Base-by-base conservation (phyloP, 2,888 invertebrate species). In the Protodeltote pygarga region DNA sequence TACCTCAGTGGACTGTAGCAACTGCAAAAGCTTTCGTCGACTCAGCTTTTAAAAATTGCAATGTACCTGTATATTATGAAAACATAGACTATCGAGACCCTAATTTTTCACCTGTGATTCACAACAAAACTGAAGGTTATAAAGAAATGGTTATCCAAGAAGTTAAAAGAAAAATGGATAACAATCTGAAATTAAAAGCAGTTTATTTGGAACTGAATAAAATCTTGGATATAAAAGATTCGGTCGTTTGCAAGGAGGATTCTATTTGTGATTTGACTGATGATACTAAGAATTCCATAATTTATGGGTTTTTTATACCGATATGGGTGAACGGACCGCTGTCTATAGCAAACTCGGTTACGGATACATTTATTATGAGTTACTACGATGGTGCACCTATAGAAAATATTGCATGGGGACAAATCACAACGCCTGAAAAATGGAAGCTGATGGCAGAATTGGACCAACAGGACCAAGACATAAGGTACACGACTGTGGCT, bases 351-450 rank as follows among this genome's bases (percentile, higher is more conserved):
- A 23, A 40, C 9, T 20, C 20, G 3, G 31, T 29, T 6, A 0
- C 51, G 2, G 68, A 68, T 11, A 11, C 27, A 1, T 67, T 68
- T 27, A 28, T 4, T 1, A 59, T 62, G 62, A 41, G 11, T 10
- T 68, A 51, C 32, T 68, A 54, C 11, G 8, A 47, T 1, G 57
- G 57, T 3, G 5, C 25, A 3, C 46, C 59, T 0, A 5, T 65
- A 9, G 4, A 57, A 32, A 28, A 67, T 8, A 25, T 68, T 14
- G 65, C 54, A 11, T 67, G 59, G 67, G 65, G 67, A n/a, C 14
- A 32, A 29, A 33, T 62, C 10, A 48, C 5, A 6, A 32, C 48
- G 4, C 34, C 44, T 3, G 27, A 58, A 5, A 21, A 41, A 27
- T 65, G 59, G 68, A 16, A 34, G 9, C 3, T 39, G 0, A 5